Percentiles rank a stretch among this genome's conserved stretches.
These are phyloP conservation scores for Tichodroma muraria DNA, from an alignment of 2,113 vertebrate species.

Conservation along the genomic window DNA sequence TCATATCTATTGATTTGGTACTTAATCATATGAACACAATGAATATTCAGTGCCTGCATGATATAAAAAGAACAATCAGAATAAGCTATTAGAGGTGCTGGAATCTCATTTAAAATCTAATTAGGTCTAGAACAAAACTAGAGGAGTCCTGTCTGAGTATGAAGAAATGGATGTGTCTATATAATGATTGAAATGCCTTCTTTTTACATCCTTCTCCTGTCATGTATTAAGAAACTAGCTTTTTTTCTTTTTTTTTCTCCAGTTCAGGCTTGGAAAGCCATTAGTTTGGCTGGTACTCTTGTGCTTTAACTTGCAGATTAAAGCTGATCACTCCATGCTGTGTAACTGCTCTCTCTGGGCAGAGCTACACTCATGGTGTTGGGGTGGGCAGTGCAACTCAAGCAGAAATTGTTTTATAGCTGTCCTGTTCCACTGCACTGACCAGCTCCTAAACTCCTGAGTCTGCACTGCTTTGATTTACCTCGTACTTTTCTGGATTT, in stretches of 20 bases:
- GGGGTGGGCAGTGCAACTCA: background rate
- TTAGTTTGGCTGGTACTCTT: background rate
- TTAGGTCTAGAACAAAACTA: slow-evolving; percentile 71
- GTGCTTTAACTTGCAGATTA: background rate
- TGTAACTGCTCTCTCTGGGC: background rate
- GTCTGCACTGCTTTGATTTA: background rate
- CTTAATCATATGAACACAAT: slow-evolving; percentile 70
- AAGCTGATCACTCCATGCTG: background rate
- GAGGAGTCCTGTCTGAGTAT: slow-evolving; percentile 50
- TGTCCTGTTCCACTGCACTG: background rate
- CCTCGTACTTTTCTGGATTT: background rate
- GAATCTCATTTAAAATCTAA: slow-evolving; percentile 79
- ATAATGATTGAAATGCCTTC: slow-evolving; percentile 14
- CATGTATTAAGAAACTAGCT: background rate
- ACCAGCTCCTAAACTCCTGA: background rate
- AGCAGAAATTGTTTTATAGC: background rate
- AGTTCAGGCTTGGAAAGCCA: background rate
- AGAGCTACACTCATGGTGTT: background rate
- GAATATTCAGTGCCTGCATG: slow-evolving; percentile 69
- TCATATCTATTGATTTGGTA: slow-evolving; percentile 65
- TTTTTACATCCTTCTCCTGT: slow-evolving; percentile 2
- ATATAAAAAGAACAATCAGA: slow-evolving; percentile 80
- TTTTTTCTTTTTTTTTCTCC: background rate
- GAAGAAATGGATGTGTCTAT: slow-evolving; percentile 61
- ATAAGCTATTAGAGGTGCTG: slow-evolving; percentile 74